Percentiles rank a stretch among this genome's conserved stretches.
Evolutionary conservation across 2,888 invertebrate genomes (phyloP).

Genomic region (Nipponacmea schrenckii): DNA sequence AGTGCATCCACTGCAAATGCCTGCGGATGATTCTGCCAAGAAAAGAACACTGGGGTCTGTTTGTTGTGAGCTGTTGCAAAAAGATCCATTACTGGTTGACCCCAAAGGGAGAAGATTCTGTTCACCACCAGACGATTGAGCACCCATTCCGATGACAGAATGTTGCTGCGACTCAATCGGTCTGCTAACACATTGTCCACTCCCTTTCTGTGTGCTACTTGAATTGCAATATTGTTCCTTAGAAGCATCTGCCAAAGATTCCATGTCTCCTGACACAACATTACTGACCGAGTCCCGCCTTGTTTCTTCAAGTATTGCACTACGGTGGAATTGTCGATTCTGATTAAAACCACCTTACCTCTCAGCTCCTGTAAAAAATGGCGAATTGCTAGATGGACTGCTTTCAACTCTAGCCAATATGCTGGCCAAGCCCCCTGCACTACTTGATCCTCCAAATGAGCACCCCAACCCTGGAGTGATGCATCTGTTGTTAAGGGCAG

Average conservation of each 20-base stretch:
- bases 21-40: too few species aligned
- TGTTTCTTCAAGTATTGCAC: constrained; percentile 10
- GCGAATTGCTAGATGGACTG: constrained; percentile 2
- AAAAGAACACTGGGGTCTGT: too few species aligned
- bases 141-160: too few species aligned
- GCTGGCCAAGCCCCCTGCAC: constrained; percentile 13
- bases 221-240: constrained; percentile 24
- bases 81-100: too few species aligned
- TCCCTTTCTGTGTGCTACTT: constrained; percentile 30
- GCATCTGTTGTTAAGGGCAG: constrained; percentile 13
- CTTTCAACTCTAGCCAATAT: constrained; percentile 14
- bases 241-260: constrained; percentile 22
- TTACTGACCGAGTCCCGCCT: not conserved
- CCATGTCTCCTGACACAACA: constrained; percentile 6
- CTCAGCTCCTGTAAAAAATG: constrained; percentile 6
- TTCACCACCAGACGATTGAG: too few species aligned
- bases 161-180: too few species aligned
- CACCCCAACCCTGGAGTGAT: constrained; percentile 12
- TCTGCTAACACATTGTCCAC: constrained; percentile 25
- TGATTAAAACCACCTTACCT: constrained; percentile 6
- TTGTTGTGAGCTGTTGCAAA: too few species aligned
- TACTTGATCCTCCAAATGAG: constrained; percentile 10
- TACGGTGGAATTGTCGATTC: constrained; percentile 16
- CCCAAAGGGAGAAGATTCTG: too few species aligned
- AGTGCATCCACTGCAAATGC: constrained; percentile 20